Evolutionary conservation across 1,140 invertebrate genomes (phyloP).

Genomic region (Pseudomyrmex concolor): DNA sequence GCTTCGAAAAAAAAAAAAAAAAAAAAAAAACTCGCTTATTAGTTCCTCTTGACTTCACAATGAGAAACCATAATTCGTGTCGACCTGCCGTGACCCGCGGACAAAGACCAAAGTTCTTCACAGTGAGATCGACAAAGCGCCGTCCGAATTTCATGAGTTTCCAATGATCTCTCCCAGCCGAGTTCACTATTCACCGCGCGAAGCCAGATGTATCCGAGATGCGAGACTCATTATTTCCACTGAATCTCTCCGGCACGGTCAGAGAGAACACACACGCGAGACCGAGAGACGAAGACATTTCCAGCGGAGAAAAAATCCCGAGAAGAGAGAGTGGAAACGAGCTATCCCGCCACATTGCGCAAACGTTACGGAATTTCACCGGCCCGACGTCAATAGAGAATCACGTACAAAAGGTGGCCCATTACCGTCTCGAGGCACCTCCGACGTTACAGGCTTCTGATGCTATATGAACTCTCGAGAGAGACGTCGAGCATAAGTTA

Average conservation of each 20-base stretch:
- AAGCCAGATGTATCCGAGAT: conserved; percentile 48
- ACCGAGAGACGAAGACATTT: conserved; percentile 48
- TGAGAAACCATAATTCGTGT: conserved; percentile 52
- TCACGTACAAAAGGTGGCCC: conserved; percentile 73
- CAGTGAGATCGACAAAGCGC: conserved; percentile 34
- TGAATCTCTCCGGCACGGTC: conserved; percentile 24
- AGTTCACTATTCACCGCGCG: conserved; percentile 32
- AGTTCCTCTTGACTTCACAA: conserved; percentile 49
- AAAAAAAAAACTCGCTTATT: not conserved
- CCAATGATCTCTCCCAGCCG: conserved; percentile 29
- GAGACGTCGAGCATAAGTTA: conserved; percentile 75
- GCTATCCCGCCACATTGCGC: conserved; percentile 61
- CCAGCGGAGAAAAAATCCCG: not conserved
- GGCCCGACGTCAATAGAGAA: conserved; percentile 72
- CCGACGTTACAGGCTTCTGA: conserved; percentile 53
- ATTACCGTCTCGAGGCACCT: conserved; percentile 72
- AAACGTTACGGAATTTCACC: conserved; percentile 75
- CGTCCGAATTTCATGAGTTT: conserved; percentile 54
- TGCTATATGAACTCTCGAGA: conserved; percentile 73
- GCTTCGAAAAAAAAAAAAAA: not conserved
- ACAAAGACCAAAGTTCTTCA: conserved; percentile 35
- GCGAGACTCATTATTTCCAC: conserved; percentile 14
- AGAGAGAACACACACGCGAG: conserved; percentile 5
- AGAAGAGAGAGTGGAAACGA: not conserved
- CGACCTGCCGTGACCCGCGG: conserved; percentile 16